phyloP scores from a whole-genome alignment of 2,888 invertebrate species.

The Drosophila monieri region DNA sequence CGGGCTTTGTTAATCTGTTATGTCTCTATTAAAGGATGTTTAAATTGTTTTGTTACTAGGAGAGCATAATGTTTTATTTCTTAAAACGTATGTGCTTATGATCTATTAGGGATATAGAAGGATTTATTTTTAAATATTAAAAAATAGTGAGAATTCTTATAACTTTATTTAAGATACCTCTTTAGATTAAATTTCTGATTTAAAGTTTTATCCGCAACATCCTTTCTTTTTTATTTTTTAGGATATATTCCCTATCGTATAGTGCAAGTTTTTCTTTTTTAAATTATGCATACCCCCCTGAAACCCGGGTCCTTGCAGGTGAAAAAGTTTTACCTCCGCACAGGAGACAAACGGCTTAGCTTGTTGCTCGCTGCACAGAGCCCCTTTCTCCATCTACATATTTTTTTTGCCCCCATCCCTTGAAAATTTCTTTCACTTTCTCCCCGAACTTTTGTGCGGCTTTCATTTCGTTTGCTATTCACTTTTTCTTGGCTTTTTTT shows the following conservation, averaged over 20 bases:
- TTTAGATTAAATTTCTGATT: not conserved
- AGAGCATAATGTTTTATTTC: not conserved
- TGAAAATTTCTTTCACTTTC: conserved; percentile 4
- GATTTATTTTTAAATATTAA: no score
- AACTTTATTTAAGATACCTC: no score
- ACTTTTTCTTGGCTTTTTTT: conserved; percentile 12
- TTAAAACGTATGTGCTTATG: not conserved
- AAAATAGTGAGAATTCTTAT: no score
- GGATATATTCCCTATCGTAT: not conserved
- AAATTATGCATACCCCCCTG: conserved; percentile 21
- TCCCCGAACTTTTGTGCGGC: conserved; percentile 3
- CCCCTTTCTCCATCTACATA: conserved; percentile 3
- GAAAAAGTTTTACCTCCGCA: conserved; percentile 5
- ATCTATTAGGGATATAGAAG: no score
- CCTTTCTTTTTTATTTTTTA: not conserved
- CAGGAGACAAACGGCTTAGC: conserved; percentile 13
- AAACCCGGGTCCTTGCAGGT: not conserved
- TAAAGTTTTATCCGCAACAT: not conserved
- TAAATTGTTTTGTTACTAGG: not conserved
- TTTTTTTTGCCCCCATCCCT: not conserved
- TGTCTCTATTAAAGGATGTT: not conserved
- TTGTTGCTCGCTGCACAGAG: conserved; percentile 29
- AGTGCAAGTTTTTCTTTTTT: not conserved
- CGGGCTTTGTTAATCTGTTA: not conserved
- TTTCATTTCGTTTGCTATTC: conserved; percentile 18